phyloP scores from a whole-genome alignment of 2,797 vertebrate species.

The Ptychobarbus kaznakovi region DNA sequence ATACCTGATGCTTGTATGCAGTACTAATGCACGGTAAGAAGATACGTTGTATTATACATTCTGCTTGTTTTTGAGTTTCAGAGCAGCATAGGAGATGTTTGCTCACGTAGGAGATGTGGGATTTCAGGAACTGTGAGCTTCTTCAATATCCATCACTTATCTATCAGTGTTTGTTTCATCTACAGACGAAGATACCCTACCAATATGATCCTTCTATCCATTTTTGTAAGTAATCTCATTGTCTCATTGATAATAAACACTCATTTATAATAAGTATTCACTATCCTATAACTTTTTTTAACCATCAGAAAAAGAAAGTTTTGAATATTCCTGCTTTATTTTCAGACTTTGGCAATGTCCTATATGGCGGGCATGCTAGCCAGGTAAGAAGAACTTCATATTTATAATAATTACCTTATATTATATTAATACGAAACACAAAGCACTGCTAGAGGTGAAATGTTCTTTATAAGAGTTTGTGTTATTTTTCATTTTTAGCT shows the following conservation, averaged over 20 bases:
- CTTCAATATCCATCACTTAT: neutral
- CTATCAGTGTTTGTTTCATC: constrained; percentile 26
- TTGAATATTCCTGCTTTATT: constrained; percentile 6
- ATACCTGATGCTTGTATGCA: constrained; percentile 64
- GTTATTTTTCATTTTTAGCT: neutral
- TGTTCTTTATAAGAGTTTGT: neutral
- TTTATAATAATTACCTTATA: neutral
- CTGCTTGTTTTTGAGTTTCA: neutral
- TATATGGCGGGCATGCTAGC: constrained; percentile 68
- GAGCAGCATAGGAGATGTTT: neutral
- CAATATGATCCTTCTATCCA: constrained; percentile 65
- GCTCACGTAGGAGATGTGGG: too few relatives aligned
- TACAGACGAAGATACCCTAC: constrained; percentile 65
- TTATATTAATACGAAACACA: neutral
- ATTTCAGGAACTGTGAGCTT: neutral
- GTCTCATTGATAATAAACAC: neutral
- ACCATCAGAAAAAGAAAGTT: neutral
- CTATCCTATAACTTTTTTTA: neutral
- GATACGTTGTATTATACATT: neutral
- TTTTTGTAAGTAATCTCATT: constrained; percentile 63
- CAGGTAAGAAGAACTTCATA: constrained; percentile 53
- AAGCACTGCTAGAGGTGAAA: neutral
- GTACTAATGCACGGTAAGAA: constrained; percentile 53
- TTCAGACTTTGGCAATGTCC: constrained; percentile 66
- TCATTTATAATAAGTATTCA: neutral